Conservation (phyloP, 2,888 invertebrate species). For the Platerodrilus igneus region DNA sequence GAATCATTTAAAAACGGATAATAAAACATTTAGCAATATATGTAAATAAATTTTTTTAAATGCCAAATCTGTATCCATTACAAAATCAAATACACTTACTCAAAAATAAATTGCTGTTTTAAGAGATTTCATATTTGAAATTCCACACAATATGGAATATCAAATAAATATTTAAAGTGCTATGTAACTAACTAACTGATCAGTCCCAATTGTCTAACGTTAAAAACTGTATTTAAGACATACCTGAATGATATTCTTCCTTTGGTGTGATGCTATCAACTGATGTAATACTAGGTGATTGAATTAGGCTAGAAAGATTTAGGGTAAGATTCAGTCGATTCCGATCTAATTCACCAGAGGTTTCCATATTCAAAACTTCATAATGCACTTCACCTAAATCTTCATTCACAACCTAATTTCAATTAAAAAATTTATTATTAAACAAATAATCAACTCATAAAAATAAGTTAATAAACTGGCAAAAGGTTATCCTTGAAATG, state of each 20-base stretch:
- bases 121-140: too few relatives aligned
- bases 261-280: slow-evolving; percentile 73
- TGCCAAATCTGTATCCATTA: too few relatives aligned
- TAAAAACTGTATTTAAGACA: slow-evolving; percentile 13
- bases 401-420: slow-evolving; percentile 51
- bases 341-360: slow-evolving; percentile 72
- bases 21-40: too few relatives aligned
- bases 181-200: neutral
- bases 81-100: too few relatives aligned
- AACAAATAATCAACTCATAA: slow-evolving; percentile 1
- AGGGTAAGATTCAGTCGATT: slow-evolving; percentile 68
- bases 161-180: neutral
- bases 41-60: too few relatives aligned
- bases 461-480: slow-evolving; percentile 2
- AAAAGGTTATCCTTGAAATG: too few relatives aligned
- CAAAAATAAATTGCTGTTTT: too few relatives aligned
- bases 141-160: too few relatives aligned
- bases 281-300: slow-evolving; percentile 67
- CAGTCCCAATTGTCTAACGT: neutral
- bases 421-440: slow-evolving; percentile 10
- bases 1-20: too few relatives aligned
- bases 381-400: slow-evolving; percentile 63
- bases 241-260: slow-evolving; percentile 67
- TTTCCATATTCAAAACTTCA: slow-evolving; percentile 72
- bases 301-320: slow-evolving; percentile 67